Base-by-base conservation (phyloP, 2,888 invertebrate species). In the Thecophora atra region DNA sequence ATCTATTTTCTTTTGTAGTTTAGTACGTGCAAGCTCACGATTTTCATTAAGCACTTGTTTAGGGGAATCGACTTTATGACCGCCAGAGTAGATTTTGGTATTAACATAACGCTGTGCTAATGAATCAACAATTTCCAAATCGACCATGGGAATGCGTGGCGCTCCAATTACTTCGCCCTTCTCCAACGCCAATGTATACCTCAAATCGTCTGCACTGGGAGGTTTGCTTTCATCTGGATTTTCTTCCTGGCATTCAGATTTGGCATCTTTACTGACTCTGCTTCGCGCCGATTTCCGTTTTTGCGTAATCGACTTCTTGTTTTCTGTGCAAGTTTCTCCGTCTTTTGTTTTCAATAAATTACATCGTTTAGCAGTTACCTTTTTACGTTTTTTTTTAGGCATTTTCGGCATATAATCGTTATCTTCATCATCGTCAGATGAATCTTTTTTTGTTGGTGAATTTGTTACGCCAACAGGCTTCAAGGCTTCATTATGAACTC, bases 1-100 rank as follows among this genome's bases (percentile, higher is more conserved):
- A 44, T 89, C 88, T 1, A 94, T 88, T 88, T 93, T 94, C 73
- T 89, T 88, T 81, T 91, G 89, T 42, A 94, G 84, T 79, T 89
- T 90, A 0, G 80, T 81, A 58, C 82, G 85, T 1, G 77, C 82
- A 4, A 76, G 77, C 0, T 78, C 77, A 4, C 81, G 79, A 73
- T 84, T 84, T 70, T 81, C 81, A 71, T 83, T 76, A 4, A 24
- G 13, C 74, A 15, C 2, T 17, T 44, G 19, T 6, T 26, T 58
- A 15, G 56, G 78, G 58, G 56, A 80, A 3, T 21, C 15, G 11
- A 51, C 21, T 5, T 17, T 51, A 8, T 7, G 2, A 1, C 37
- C 37, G 37, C 7, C 11, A 8, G 37, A 37, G 37, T 8, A 37
- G 37, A 11, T 37, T 8, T 80, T 74, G 37, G 77, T 81, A 69